phyloP scores from a whole-genome alignment of 2,113 vertebrate genomes.

The Siniperca chuatsi region DNA sequence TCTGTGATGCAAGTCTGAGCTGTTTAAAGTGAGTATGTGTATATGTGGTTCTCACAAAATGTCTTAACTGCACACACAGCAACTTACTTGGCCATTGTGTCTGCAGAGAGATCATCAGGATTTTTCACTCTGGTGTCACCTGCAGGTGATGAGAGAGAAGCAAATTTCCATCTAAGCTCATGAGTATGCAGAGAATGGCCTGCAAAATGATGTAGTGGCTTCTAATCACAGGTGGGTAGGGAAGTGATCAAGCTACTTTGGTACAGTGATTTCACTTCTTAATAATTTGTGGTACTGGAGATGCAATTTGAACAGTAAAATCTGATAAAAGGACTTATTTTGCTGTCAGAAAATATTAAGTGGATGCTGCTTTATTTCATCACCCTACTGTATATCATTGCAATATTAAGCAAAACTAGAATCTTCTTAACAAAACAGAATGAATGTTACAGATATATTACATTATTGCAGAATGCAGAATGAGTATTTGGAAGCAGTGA shows the following conservation, averaged over 20 bases:
- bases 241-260: neutral
- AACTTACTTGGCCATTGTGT: slow-evolving; percentile 97
- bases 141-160: slow-evolving; percentile 52
- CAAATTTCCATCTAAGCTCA: neutral
- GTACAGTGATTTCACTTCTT: neutral
- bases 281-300: neutral
- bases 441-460: neutral
- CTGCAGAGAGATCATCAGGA: slow-evolving; percentile 95
- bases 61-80: neutral
- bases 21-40: neutral
- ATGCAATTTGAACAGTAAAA: neutral
- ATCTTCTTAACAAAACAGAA: neutral
- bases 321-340: neutral
- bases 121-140: slow-evolving; percentile 96
- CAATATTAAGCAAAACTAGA: neutral
- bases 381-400: no score
- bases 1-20: neutral
- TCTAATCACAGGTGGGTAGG: neutral
- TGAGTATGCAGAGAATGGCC: neutral
- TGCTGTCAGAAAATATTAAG: neutral
- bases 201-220: neutral
- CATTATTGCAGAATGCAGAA: neutral
- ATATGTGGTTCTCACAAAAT: neutral
- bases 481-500: neutral
- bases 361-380: neutral